Base-by-base conservation (phyloP, 2,113 vertebrate species). In the Capricornis sumatraensis region DNA sequence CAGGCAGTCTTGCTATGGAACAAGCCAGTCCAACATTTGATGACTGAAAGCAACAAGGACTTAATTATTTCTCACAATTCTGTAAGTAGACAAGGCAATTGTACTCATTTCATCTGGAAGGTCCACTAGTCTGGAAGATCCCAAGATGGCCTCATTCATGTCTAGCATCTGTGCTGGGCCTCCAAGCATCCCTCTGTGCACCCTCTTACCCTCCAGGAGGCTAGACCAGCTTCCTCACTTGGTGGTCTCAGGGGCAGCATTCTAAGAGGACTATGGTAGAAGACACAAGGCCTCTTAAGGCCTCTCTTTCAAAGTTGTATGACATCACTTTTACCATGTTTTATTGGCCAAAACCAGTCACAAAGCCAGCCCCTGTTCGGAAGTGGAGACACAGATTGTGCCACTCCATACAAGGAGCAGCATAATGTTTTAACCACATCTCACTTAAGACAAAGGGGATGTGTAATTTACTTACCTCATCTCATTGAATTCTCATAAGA, bases 131-230 rank as follows among this genome's bases (percentile, higher is more conserved):
- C n/a, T 52, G 53, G 23, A 55, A 40, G 53, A 36, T 45, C 15
- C 47, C 21, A 19, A 33, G 76, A 11, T 3, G 64, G 6, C n/a
- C 60, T 92, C 57, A 4, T 5, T 57, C 23, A 15, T 3, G 7
- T 13, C 15, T 2, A 4, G 47, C 9, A 82, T 43, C 43, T 50
- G 16, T 5, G 28, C 57, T 23, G 43, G n/a, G 55, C 3, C 23
- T 19, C 23, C 8, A 7, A 45, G 17, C 3, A 4, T n/a, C 30
- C 15, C n/a, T 47, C 67, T 2, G 0, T 1, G 16, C 2, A 28
- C 9, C 14, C 27, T 84, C 64, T 62, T 5, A 10, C 11, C 62
- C 33, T 74, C n/a, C 14, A 25, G 67, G 43, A 78, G 12, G 6
- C 50, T 3, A 53, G 33, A 21, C 13, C 23, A 92, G 58, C 23